Evolutionary conservation across 2,797 vertebrate genomes (phyloP).

Genomic region (Eleutherodactylus coqui): DNA sequence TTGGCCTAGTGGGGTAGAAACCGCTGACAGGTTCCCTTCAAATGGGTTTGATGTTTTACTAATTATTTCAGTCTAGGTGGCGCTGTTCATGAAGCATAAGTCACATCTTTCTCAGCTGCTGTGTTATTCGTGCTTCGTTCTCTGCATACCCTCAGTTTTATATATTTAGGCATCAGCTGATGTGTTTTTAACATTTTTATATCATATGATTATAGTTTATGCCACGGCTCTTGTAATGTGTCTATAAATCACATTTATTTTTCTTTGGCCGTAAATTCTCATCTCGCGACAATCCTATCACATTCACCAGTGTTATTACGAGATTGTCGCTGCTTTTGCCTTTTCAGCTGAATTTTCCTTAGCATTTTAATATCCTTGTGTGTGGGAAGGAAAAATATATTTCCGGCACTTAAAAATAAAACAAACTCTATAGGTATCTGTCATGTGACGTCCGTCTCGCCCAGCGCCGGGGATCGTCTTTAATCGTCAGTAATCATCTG

Average conservation of each 20-base stretch:
- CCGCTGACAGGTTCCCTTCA: too few relatives aligned
- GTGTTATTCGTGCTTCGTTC: neutral
- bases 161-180: neutral
- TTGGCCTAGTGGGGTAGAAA: too few relatives aligned
- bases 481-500: neutral
- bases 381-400: neutral
- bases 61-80: neutral
- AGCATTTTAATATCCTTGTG: neutral
- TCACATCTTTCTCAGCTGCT: neutral
- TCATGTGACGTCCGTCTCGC: neutral
- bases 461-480: neutral
- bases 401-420: neutral
- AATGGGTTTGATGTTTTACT: neutral
- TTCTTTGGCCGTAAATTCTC: neutral
- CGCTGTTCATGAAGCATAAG: neutral
- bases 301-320: neutral
- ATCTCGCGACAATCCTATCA: neutral
- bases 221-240: neutral
- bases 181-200: neutral
- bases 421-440: neutral
- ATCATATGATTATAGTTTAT: neutral
- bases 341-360: neutral
- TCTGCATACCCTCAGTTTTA: neutral
- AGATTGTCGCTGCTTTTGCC: neutral
- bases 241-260: neutral